Base-by-base conservation (phyloP, 2,797 vertebrate species). In the Gephyroberyx darwinii region DNA sequence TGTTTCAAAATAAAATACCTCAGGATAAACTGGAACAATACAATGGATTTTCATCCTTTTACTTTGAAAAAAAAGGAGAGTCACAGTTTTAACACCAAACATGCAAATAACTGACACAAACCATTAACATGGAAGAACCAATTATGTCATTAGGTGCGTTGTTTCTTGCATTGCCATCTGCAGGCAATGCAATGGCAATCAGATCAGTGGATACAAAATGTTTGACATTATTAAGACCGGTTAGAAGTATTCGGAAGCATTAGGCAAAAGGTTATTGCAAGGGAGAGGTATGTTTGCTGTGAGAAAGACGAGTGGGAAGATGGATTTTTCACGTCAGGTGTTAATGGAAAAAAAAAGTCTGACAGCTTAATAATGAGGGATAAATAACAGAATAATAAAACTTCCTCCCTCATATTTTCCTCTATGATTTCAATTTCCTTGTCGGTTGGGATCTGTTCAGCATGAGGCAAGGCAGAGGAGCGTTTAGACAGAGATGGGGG, bases 241-340 rank as follows among this genome's bases (percentile, higher is more conserved):
- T 88, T 87, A 63, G 81, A 89, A 89, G 86, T 87, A 62, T 84
- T 85, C 47, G 90, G 92, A 93, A 92, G 90, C 92, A 92, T 93
- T 78, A 61, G 84, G 77, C 75, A 78, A 83, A 82, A 78, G 62
- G 76, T 92, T 91, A 91, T 91, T 93, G 91, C 91, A 54, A 79
- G 74, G 69, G 81, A 84, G 77, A 85, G 77, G 78, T 80, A 75
- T 74, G 79, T 67, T 79, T 14, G 33, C 63, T 63, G 74, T 51
- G 48, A 68, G 55, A 79, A 22, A 48, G n/a, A 9, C 35, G 71
- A 55, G 33, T 39, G 33, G 39, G 47, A 70, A 0, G 1, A 50
- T 30, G 69, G 59, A 37, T 39, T 58, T 73, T 58, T 67, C 68
- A 84, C 67, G 75, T 71, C 78, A 69, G 71, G 70, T 62, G 55